Conservation (phyloP, 1,140 invertebrate species). For the Lasioglossum baleicum region DNA sequence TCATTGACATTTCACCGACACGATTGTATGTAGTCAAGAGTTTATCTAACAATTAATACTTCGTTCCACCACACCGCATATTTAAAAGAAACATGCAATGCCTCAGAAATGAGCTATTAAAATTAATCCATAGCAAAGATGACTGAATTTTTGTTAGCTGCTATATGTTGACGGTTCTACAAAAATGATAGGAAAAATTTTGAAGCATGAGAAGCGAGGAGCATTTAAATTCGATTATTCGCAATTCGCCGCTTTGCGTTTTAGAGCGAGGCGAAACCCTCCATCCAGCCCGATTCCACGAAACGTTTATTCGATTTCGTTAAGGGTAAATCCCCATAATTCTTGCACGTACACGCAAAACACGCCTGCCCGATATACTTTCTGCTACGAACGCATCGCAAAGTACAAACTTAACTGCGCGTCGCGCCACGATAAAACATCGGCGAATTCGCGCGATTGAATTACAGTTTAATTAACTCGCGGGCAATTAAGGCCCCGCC, state of each 20-base stretch:
- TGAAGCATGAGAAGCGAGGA: not conserved
- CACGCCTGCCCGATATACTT: constrained; percentile 56
- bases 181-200: not conserved
- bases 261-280: not conserved
- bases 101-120: too few relatives aligned
- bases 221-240: not conserved
- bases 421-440: constrained; percentile 75
- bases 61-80: too few relatives aligned
- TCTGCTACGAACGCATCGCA: constrained; percentile 61
- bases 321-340: constrained; percentile 50
- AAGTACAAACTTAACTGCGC: constrained; percentile 62
- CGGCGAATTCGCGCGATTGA: constrained; percentile 78
- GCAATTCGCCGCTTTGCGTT: not conserved
- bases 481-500: constrained; percentile 75
- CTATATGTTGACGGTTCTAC: not conserved
- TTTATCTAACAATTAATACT: too few relatives aligned
- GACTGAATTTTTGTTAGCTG: too few relatives aligned
- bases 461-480: constrained; percentile 80
- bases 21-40: too few relatives aligned
- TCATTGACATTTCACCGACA: too few relatives aligned
- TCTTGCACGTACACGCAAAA: constrained; percentile 57
- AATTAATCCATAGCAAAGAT: not conserved
- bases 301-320: constrained; percentile 34
- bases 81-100: too few relatives aligned
- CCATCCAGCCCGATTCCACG: constrained; percentile 1